Percentiles rank a stretch among this genome's conserved stretches.
Evolutionary conservation across 2,888 invertebrate genomes (phyloP).

Genomic region (Dryomyza anilis): DNA sequence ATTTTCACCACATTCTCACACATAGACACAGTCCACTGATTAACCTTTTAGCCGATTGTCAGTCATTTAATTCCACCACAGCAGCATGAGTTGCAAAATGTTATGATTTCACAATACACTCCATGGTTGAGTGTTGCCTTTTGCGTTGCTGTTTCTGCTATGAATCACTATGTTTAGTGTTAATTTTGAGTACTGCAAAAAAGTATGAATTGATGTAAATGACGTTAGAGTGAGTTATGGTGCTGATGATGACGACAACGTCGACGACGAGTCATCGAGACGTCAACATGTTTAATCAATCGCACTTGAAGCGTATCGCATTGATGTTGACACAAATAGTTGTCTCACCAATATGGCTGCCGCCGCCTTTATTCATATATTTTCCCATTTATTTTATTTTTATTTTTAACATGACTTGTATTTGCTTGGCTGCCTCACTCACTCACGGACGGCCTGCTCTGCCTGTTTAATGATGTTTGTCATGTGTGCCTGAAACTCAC

Average conservation of each 20-base stretch:
- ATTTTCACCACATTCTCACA: no score
- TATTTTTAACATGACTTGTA: no score
- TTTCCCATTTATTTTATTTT: no score
- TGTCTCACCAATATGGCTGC: constrained; percentile 7
- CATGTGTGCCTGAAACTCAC: background rate
- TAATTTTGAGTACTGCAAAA: no score
- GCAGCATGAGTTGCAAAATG: constrained; percentile 11
- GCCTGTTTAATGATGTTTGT: background rate
- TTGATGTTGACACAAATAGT: constrained; percentile 9
- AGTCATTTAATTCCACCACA: background rate
- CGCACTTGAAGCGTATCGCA: constrained; percentile 7
- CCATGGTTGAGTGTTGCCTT: no score
- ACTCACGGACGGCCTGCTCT: background rate
- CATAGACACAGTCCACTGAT: no score
- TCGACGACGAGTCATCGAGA: background rate
- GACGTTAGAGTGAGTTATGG: no score
- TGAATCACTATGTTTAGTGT: no score
- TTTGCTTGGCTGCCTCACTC: background rate
- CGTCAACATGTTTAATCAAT: constrained; percentile 12
- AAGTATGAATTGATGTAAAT: no score
- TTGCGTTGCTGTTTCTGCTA: no score
- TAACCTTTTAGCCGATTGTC: background rate
- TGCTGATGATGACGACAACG: no score
- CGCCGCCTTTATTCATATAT: no score
- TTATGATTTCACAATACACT: constrained; percentile 3